Conservation (phyloP, 2,113 vertebrate genomes). For the Aspiorhynchus laticeps region DNA sequence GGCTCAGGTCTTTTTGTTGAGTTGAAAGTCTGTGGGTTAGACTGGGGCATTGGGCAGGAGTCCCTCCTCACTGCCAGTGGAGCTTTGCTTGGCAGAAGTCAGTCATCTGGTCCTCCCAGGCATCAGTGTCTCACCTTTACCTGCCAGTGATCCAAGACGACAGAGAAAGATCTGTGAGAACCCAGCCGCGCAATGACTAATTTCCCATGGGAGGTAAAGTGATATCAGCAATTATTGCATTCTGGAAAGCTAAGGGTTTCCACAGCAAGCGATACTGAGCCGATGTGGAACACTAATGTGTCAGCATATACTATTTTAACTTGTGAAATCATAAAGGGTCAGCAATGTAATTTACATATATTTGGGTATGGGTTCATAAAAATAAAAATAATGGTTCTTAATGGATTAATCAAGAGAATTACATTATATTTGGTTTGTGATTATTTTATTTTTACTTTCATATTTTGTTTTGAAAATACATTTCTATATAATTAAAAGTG, state of each 20-base stretch:
- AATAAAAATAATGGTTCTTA: too few relatives aligned
- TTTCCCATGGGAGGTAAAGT: conserved; percentile 65
- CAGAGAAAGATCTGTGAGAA: conserved; percentile 35
- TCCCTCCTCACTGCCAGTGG: conserved; percentile 18
- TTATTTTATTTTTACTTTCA: neutral
- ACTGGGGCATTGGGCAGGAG: conserved; percentile 5
- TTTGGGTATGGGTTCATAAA: neutral
- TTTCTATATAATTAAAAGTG: neutral
- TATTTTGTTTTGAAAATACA: neutral
- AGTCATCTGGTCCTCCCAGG: conserved; percentile 31
- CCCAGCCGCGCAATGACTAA: conserved; percentile 40
- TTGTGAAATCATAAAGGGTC: neutral
- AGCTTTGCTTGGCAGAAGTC: conserved; percentile 21
- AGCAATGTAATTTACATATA: neutral
- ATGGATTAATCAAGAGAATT: neutral
- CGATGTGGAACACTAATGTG: neutral
- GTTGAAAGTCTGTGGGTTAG: neutral
- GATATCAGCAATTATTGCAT: conserved; percentile 49
- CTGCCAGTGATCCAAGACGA: conserved; percentile 41
- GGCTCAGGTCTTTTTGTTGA: conserved; percentile 13
- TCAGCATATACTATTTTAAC: neutral
- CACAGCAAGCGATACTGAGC: conserved; percentile 12
- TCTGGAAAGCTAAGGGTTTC: conserved; percentile 48
- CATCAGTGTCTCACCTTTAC: conserved; percentile 49
- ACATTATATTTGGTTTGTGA: neutral